These are phyloP conservation scores for Crocuta crocuta DNA, from an alignment of 2,113 vertebrate genomes.

Conservation along the genomic window DNA sequence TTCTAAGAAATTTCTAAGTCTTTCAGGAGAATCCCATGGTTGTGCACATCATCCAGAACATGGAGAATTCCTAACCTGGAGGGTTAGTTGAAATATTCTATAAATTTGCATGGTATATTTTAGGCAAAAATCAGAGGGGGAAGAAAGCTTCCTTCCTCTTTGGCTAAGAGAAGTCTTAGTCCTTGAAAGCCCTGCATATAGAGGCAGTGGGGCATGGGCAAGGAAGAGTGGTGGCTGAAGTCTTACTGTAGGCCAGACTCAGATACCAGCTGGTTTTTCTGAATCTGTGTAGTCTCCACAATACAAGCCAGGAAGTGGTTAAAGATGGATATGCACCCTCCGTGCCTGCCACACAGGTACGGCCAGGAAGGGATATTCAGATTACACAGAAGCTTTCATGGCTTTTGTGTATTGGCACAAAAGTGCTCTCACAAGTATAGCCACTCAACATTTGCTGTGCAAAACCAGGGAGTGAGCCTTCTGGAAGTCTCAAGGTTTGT, in stretches of 20 bases:
- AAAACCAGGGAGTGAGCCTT: neutral
- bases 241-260: neutral
- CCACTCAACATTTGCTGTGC: neutral
- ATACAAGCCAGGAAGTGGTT: neutral
- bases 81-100: neutral
- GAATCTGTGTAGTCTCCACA: neutral
- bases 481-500: neutral
- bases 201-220: rapidly evolving
- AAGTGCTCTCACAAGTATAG: neutral
- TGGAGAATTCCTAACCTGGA: neutral
- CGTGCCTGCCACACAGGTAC: too few relatives aligned
- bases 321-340: neutral
- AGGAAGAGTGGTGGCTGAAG: rapidly evolving
- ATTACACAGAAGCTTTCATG: neutral
- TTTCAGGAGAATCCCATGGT: neutral
- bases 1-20: neutral
- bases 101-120: neutral
- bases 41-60: neutral
- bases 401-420: neutral
- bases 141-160: neutral
- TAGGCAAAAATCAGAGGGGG: neutral
- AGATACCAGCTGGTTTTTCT: neutral
- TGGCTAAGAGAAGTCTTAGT: neutral
- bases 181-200: rapidly evolving
- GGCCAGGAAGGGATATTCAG: neutral